Percentiles rank a stretch among this genome's conserved stretches.
phyloP scores from a whole-genome alignment of 2,888 invertebrate species.

The Tetramorium bicarinatum region DNA sequence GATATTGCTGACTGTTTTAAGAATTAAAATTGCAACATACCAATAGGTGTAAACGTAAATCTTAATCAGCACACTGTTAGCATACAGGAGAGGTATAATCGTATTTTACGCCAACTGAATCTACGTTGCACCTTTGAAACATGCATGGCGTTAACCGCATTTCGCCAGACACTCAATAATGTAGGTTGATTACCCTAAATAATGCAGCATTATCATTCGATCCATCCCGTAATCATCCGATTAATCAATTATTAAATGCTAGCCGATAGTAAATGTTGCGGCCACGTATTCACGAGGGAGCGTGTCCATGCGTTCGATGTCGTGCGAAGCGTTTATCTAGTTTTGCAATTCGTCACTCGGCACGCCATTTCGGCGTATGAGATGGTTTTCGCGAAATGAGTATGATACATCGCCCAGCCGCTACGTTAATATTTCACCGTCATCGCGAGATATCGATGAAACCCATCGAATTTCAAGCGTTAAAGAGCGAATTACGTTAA shows the following conservation, averaged over 20 bases:
- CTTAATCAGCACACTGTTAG: slow-evolving; percentile 26
- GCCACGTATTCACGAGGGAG: slow-evolving; percentile 62
- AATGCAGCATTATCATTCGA: slow-evolving; percentile 78
- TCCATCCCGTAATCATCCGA: slow-evolving; percentile 78
- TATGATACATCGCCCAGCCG: slow-evolving; percentile 62
- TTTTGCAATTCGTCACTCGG: slow-evolving; percentile 71
- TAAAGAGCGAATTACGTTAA: slow-evolving; percentile 54
- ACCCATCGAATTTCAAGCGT: slow-evolving; percentile 45
- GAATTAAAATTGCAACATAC: neutral
- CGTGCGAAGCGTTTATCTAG: slow-evolving; percentile 72
- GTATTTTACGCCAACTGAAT: slow-evolving; percentile 27
- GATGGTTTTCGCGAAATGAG: slow-evolving; percentile 66
- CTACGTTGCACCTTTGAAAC: slow-evolving; percentile 60
- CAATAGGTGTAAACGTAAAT: neutral
- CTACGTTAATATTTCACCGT: slow-evolving; percentile 65
- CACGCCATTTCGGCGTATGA: slow-evolving; percentile 57
- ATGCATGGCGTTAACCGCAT: slow-evolving; percentile 62
- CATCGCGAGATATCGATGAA: slow-evolving; percentile 43
- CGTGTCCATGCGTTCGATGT: slow-evolving; percentile 55
- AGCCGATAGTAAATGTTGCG: slow-evolving; percentile 68
- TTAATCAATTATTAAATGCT: slow-evolving; percentile 79
- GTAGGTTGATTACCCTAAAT: slow-evolving; percentile 74
- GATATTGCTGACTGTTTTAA: neutral
- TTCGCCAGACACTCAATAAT: slow-evolving; percentile 70
- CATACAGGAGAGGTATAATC: neutral